Evolutionary conservation across 2,113 vertebrate species (phyloP).

Genomic region (Sorex araneus): DNA sequence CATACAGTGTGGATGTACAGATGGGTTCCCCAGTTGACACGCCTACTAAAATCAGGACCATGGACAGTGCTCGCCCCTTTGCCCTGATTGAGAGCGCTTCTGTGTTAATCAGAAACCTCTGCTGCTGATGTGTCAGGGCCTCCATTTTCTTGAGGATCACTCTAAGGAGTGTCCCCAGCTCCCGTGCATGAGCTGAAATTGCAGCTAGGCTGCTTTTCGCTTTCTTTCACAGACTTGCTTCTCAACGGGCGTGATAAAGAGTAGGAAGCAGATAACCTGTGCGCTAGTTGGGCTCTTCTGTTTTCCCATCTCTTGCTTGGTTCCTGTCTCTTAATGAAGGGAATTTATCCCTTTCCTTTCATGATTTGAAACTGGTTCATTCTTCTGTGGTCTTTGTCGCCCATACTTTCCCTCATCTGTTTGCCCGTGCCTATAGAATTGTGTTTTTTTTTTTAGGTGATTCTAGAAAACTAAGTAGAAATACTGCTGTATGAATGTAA

Average conservation of each 20-base stretch:
- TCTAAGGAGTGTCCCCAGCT: conserved; percentile 93
- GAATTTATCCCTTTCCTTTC: conserved; percentile 66
- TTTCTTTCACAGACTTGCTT: conserved; percentile 37
- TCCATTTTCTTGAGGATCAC: conserved; percentile 88
- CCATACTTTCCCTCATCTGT: not conserved
- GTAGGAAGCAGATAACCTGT: not conserved
- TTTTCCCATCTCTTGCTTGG: not conserved
- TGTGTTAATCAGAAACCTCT: conserved; percentile 87
- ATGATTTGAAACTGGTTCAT: not conserved
- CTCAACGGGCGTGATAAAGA: no score
- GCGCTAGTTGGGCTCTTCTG: not conserved
- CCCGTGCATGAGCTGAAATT: conserved; percentile 95
- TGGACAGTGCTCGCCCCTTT: not conserved
- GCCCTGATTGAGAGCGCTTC: conserved; percentile 69
- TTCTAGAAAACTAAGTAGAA: not conserved
- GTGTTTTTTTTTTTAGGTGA: not conserved
- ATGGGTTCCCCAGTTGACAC: not conserved
- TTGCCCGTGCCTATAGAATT: not conserved
- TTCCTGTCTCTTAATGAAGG: not conserved
- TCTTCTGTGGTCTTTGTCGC: not conserved
- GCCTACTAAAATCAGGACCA: not conserved
- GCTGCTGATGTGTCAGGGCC: conserved; percentile 94
- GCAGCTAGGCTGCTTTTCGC: conserved; percentile 77
- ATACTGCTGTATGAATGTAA: not conserved
- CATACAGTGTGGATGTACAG: no score